Evolutionary conservation across 1,140 invertebrate species (phyloP).

Genomic region (Zophobas morio): DNA sequence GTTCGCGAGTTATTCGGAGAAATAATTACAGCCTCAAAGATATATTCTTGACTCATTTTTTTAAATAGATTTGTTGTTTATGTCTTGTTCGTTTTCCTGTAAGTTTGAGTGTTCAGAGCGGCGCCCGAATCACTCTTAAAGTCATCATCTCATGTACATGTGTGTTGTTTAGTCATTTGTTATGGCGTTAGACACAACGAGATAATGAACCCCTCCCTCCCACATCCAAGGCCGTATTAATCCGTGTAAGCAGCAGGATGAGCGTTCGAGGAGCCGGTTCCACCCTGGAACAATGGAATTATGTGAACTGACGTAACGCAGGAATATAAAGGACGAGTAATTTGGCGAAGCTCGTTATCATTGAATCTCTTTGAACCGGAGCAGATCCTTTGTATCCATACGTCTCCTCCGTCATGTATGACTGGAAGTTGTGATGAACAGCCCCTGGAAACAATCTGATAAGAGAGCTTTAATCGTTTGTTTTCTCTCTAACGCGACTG

Average conservation of each 20-base stretch:
- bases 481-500: slow-evolving; percentile 47
- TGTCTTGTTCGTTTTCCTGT: too few relatives aligned
- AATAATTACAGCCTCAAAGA: too few relatives aligned
- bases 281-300: slow-evolving; percentile 58
- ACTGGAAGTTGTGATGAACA: slow-evolving; percentile 51
- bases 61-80: too few relatives aligned
- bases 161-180: slow-evolving; percentile 46
- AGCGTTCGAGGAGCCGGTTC: slow-evolving; percentile 25
- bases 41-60: too few relatives aligned
- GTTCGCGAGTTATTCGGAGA: too few relatives aligned
- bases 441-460: slow-evolving; percentile 57
- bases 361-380: slow-evolving; percentile 58
- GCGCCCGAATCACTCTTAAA: too few relatives aligned
- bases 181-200: slow-evolving; percentile 41
- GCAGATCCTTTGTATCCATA: slow-evolving; percentile 54
- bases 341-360: slow-evolving; percentile 60
- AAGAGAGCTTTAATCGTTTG: slow-evolving; percentile 56
- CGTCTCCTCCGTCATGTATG: slow-evolving; percentile 54
- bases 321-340: slow-evolving; percentile 61
- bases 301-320: slow-evolving; percentile 58
- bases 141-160: background rate
- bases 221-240: slow-evolving; percentile 41
- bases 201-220: slow-evolving; percentile 38
- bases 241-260: slow-evolving; percentile 17
- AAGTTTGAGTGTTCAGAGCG: too few relatives aligned